A percentile compares a stretch with the other conserved stretches of the same genome.
Evolutionary conservation across 2,888 invertebrate species (phyloP).

Genomic region (Uloborus plumipes): DNA sequence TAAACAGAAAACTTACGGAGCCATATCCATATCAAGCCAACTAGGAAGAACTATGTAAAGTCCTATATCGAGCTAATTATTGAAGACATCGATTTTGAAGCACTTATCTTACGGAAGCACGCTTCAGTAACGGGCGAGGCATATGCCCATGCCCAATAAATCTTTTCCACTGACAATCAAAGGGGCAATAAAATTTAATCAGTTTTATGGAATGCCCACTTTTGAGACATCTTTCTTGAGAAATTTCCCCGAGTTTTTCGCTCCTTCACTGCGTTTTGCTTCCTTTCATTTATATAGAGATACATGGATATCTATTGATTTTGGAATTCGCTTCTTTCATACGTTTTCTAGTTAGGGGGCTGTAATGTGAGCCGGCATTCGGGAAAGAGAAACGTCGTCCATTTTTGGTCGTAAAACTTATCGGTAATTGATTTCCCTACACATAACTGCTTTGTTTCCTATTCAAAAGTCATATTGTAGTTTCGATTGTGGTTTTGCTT

Average conservation of each 20-base stretch:
- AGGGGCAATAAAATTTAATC: slow-evolving; percentile 61
- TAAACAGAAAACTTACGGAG: slow-evolving; percentile 55
- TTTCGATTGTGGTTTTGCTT: no score
- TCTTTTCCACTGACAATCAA: slow-evolving; percentile 57
- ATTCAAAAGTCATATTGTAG: no score
- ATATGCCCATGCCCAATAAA: slow-evolving; percentile 57
- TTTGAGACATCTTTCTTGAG: slow-evolving; percentile 48
- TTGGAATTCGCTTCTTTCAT: slow-evolving; percentile 24
- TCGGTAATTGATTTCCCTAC: background rate
- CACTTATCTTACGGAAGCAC: slow-evolving; percentile 57
- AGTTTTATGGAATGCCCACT: slow-evolving; percentile 57
- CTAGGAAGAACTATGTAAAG: slow-evolving; percentile 34
- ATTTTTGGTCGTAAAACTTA: slow-evolving; percentile 20
- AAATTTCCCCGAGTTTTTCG: slow-evolving; percentile 34
- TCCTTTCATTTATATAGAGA: slow-evolving; percentile 49
- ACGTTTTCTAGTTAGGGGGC: slow-evolving; percentile 7
- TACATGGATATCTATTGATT: slow-evolving; percentile 60
- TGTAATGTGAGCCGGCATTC: slow-evolving; percentile 8
- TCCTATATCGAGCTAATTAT: slow-evolving; percentile 51
- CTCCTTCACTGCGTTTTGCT: slow-evolving; percentile 17
- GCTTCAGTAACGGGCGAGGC: slow-evolving; percentile 45
- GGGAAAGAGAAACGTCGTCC: background rate
- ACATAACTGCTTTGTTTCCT: no score
- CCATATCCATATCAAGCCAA: slow-evolving; percentile 33
- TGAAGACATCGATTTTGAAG: slow-evolving; percentile 60